phyloP scores from a whole-genome alignment of 1,140 invertebrate genomes.

The Drosophila prosaltans region DNA sequence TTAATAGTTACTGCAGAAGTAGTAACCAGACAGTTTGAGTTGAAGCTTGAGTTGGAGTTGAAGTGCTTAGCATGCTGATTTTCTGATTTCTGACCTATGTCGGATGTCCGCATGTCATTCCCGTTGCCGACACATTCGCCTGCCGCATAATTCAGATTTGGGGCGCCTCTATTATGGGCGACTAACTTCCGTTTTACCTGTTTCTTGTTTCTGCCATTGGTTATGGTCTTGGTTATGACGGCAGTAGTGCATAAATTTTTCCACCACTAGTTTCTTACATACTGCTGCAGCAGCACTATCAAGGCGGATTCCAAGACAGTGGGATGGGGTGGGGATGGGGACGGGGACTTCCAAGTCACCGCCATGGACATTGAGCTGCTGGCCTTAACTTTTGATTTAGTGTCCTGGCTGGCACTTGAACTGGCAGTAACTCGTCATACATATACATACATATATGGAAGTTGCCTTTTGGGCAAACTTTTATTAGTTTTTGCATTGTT shows the following conservation, averaged over 20 bases:
- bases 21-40: not conserved
- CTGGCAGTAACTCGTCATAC: not conserved
- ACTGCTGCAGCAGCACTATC: constrained; percentile 38
- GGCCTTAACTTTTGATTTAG: constrained; percentile 65
- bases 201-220: no score
- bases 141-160: constrained; percentile 73
- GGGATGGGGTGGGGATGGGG: no score
- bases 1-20: constrained; percentile 2
- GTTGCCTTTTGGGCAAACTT: constrained; percentile 44
- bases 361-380: constrained; percentile 54
- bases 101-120: constrained; percentile 77
- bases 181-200: constrained; percentile 65
- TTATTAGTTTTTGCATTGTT: constrained; percentile 63
- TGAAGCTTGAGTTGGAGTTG: constrained; percentile 25
- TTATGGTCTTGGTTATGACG: no score
- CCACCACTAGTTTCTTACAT: constrained; percentile 47
- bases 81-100: constrained; percentile 77
- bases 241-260: constrained; percentile 67
- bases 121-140: constrained; percentile 35
- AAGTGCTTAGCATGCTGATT: constrained; percentile 74
- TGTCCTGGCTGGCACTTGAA: constrained; percentile 37
- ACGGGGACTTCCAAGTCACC: not conserved
- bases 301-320: not conserved
- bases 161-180: constrained; percentile 62
- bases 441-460: constrained; percentile 3